A percentile compares a stretch with the other conserved stretches of the same genome.
Conservation (phyloP, 2,888 invertebrate genomes). For the Drepana falcataria region DNA sequence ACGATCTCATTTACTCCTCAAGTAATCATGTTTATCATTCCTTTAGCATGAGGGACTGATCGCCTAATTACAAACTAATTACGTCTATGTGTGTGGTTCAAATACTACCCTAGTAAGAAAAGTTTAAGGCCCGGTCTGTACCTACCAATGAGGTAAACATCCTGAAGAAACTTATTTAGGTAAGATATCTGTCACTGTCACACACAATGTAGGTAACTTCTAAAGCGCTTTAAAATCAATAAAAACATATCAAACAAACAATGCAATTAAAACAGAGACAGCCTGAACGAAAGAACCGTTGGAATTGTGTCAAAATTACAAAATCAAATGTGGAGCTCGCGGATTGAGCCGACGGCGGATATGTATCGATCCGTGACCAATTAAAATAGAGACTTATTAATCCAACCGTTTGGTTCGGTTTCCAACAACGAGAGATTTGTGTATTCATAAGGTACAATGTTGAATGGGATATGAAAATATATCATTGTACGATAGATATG, state of each 20-base stretch:
- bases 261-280: neutral
- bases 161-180: too few species aligned
- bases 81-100: too few species aligned
- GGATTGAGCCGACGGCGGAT: slow-evolving; percentile 9
- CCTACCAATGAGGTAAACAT: too few species aligned
- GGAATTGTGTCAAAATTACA: slow-evolving; percentile 38
- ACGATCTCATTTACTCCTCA: too few species aligned
- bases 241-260: neutral
- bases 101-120: too few species aligned
- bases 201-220: too few species aligned
- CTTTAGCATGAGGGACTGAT: too few species aligned
- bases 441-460: neutral
- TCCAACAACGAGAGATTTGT: neutral
- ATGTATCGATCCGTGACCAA: slow-evolving; percentile 22
- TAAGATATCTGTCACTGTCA: too few species aligned
- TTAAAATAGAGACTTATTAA: slow-evolving; percentile 25
- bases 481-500: too few species aligned
- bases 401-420: slow-evolving; percentile 4
- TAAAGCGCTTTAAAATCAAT: neutral
- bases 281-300: slow-evolving; percentile 4
- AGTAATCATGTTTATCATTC: too few species aligned
- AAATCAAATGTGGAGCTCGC: slow-evolving; percentile 24
- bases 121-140: too few species aligned
- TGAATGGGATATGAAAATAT: neutral
- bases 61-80: too few species aligned